Base-by-base conservation (phyloP, 1,140 invertebrate genomes). In the Theocolax elegans region DNA sequence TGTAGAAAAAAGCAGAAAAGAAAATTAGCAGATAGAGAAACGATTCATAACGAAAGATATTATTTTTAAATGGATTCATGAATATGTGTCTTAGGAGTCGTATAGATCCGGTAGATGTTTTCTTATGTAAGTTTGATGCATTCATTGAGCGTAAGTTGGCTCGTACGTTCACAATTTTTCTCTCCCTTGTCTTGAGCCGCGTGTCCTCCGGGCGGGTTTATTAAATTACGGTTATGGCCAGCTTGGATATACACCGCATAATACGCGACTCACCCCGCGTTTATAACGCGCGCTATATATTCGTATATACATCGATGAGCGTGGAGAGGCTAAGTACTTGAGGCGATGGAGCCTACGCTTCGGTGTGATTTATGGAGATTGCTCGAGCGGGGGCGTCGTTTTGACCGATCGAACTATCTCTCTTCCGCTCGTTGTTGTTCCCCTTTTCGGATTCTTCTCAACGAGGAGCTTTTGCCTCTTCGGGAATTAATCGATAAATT, bases 211-310 rank as follows among this genome's bases (percentile, higher is more conserved):
- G n/a, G n/a, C 31, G 15, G 4, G 8, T 60, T 60, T 62, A 68
- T 68, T 68, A 68, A 60, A 51, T 68, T 68, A 68, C 35, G 58
- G 25, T 68, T 62, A 68, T 68, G 48, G 67, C 15, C n/a, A 10
- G 8, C 13, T 58, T 17, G 27, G 7, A 49, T 58, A n/a, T 48
- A 19, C 10, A 19, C 21, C 17, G 58, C 40, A 27, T 44, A 60
- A 15, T 1, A 15, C 6, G 1, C 27, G n/a, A n/a, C n/a, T n/a
- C n/a, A n/a, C n/a, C n/a, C 8, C n/a, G 23, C 23, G 21, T 25
- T 4, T 15, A 40, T 17, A 44, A 13, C 49, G 51, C 56, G 64
- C 19, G 3, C 17, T 35, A 10, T 35, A 35, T 35, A 35, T 35
- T 13, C 29, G 6, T 17, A 54, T 54, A 63, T 19, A 40, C 35